A percentile compares a stretch with the other conserved stretches of the same genome.
phyloP scores from a whole-genome alignment of 2,888 invertebrate species.

The Flexamia atlantica region DNA sequence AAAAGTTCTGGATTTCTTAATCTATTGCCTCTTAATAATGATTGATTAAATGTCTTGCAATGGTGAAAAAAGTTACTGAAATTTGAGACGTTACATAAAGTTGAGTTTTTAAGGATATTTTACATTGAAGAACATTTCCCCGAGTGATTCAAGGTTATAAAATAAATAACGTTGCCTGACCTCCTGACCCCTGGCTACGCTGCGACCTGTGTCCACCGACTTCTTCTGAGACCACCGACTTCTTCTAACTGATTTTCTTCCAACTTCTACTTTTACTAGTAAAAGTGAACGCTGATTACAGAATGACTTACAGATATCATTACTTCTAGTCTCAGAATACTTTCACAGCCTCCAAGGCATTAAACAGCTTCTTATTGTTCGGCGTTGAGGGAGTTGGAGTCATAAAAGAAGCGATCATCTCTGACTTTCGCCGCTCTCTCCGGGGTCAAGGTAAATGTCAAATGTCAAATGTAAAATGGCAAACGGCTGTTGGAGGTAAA shows the following conservation, averaged over 20 bases:
- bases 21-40: no score
- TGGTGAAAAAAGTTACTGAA: no score
- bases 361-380: slow-evolving; percentile 28
- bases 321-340: not conserved
- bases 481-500: not conserved
- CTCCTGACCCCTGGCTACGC: no score
- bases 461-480: not conserved
- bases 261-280: not conserved
- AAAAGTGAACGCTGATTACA: not conserved
- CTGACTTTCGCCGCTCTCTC: slow-evolving; percentile 13
- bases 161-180: no score
- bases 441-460: slow-evolving; percentile 29
- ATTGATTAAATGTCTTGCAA: no score
- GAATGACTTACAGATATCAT: not conserved
- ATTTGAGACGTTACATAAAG: no score
- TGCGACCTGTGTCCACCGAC: no score
- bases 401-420: slow-evolving; percentile 35
- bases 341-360: slow-evolving; percentile 29
- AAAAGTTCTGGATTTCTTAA: no score
- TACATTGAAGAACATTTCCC: no score
- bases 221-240: no score
- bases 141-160: no score
- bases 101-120: no score
- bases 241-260: not conserved
- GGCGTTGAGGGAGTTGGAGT: slow-evolving; percentile 1